Conservation (phyloP, 1,140 invertebrate genomes). For the Drosophila cardini region DNA sequence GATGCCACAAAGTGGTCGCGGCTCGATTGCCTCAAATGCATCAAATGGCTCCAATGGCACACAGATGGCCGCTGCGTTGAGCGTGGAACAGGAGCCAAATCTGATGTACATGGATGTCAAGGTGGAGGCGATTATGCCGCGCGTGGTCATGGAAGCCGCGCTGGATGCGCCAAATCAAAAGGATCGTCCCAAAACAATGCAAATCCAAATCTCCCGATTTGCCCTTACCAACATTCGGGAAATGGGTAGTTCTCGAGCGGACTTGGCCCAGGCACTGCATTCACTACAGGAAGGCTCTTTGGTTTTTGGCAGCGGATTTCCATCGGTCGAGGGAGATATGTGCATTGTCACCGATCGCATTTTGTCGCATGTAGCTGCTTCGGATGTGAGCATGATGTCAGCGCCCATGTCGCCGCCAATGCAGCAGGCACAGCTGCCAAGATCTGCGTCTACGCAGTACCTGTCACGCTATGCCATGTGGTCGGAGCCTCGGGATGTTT, state of each 20-base stretch:
- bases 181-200: slow-evolving; percentile 91
- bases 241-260: slow-evolving; percentile 89
- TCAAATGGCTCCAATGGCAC: slow-evolving; percentile 78
- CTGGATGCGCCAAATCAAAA: slow-evolving; percentile 80
- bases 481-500: slow-evolving; percentile 93
- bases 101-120: slow-evolving; percentile 93
- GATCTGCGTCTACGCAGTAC: slow-evolving; percentile 74
- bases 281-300: slow-evolving; percentile 90
- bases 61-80: slow-evolving; percentile 68
- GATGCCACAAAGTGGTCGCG: slow-evolving; percentile 48
- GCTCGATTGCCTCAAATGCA: slow-evolving; percentile 73
- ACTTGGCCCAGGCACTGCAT: slow-evolving; percentile 90
- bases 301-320: slow-evolving; percentile 91
- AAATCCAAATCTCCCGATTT: slow-evolving; percentile 92
- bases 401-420: slow-evolving; percentile 52
- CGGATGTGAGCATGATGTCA: slow-evolving; percentile 70
- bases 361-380: slow-evolving; percentile 87
- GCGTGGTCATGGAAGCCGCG: slow-evolving; percentile 85
- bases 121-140: slow-evolving; percentile 95
- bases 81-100: slow-evolving; percentile 84
- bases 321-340: slow-evolving; percentile 88
- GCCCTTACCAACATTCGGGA: slow-evolving; percentile 92
- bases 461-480: slow-evolving; percentile 89
- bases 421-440: slow-evolving; percentile 56
- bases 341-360: slow-evolving; percentile 91